Percentiles rank a stretch among this genome's conserved stretches.
phyloP scores from a whole-genome alignment of 2,113 vertebrate species.

The Nesogale talazaci region DNA sequence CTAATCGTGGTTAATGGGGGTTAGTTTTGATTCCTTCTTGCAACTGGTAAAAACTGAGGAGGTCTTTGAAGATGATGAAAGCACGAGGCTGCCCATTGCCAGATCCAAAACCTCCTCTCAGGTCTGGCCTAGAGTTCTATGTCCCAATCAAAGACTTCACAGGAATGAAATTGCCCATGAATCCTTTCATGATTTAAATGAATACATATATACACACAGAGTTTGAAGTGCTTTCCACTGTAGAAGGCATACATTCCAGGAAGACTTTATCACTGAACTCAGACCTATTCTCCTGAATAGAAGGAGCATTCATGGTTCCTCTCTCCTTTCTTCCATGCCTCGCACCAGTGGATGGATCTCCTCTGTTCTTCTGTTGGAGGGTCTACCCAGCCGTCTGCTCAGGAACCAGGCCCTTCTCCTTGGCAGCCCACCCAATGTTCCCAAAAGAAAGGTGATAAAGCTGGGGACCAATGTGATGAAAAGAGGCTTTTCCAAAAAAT shows the following conservation, averaged over 20 bases:
- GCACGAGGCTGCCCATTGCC: neutral
- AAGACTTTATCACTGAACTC: neutral
- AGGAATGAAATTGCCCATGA: conserved; percentile 2
- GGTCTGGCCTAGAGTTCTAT: neutral
- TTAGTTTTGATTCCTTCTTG: neutral
- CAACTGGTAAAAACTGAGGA: neutral
- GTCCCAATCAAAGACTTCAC: neutral
- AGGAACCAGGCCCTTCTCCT: neutral
- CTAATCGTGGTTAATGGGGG: neutral
- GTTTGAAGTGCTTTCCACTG: neutral
- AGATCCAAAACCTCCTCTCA: neutral
- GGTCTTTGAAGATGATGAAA: neutral
- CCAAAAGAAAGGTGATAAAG: neutral
- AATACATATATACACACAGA: neutral
- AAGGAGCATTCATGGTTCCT: neutral
- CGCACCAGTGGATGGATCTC: neutral
- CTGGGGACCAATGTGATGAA: neutral
- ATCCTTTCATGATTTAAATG: neutral
- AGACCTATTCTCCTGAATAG: neutral
- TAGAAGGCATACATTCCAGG: neutral
- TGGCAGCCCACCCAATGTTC: neutral
- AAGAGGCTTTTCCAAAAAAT: conserved; percentile 19
- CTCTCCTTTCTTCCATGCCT: neutral
- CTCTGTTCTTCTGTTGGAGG: neutral
- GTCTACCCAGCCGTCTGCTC: neutral